phyloP scores from a whole-genome alignment of 2,113 vertebrate species.

The Pseudorasbora parva region DNA sequence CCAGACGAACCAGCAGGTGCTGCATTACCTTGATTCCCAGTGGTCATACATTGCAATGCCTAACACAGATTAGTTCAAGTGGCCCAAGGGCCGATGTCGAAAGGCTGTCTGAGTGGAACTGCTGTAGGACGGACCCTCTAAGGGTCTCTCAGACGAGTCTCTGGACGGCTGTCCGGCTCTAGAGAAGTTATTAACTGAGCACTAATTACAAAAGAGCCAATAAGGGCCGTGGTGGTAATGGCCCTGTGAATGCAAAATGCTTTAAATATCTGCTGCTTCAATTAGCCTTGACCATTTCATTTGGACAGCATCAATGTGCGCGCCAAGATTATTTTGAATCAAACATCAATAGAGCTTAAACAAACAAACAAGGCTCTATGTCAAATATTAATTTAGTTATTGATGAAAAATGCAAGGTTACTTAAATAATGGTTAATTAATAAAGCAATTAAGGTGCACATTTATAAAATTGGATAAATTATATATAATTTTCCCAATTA shows the following conservation, averaged over 20 bases:
- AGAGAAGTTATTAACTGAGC: conserved; percentile 55
- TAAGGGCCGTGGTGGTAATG: conserved; percentile 55
- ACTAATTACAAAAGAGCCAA: conserved; percentile 61
- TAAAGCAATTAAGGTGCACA: background rate
- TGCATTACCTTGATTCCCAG: background rate
- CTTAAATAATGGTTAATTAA: background rate
- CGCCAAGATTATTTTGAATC: conserved; percentile 36
- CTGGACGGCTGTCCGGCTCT: conserved; percentile 38
- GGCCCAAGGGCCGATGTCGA: background rate
- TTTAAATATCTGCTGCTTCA: conserved; percentile 50
- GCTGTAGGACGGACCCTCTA: conserved; percentile 20
- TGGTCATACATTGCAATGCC: no score
- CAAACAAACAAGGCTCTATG: background rate
- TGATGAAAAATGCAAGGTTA: background rate
- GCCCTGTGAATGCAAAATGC: conserved; percentile 52
- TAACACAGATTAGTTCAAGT: background rate
- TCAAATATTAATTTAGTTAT: background rate
- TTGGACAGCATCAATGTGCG: conserved; percentile 42
- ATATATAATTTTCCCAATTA: no score
- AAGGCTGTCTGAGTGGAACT: conserved; percentile 30
- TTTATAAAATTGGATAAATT: no score
- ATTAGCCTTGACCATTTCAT: conserved; percentile 52
- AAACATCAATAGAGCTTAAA: conserved; percentile 34
- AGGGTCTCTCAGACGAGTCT: conserved; percentile 48
- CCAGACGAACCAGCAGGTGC: background rate